Base-by-base conservation (phyloP, 2,113 vertebrate species). In the Amphiprion percula region DNA sequence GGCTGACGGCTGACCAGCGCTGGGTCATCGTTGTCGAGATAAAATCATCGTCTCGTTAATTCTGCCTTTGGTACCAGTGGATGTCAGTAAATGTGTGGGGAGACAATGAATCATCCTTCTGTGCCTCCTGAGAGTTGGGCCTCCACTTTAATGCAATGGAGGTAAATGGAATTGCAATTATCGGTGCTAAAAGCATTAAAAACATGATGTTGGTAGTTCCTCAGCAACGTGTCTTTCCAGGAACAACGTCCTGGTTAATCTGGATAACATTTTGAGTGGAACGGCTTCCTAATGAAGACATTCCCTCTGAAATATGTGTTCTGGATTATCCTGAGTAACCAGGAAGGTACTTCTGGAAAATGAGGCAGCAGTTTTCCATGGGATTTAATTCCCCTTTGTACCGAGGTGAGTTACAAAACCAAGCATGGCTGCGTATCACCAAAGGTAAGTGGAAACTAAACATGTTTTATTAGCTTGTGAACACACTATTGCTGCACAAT, bases 1-100 rank as follows among this genome's bases (percentile, higher is more conserved):
- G 21, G 21, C 75, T 74, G 74, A 84, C 64, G 54, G 28, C 75
- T 77, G 68, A 84, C 55, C 64, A 23, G 67, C 8, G 50, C 60
- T 41, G 37, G 59, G 12, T 63, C 68, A 52, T 3, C 62, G 39
- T 64, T 56, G 9, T 33, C 0, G 55, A 55, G 5, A 70, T 53
- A 47, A 58, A 53, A 3, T 49, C 12, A 1, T 37, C 23, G 53
- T 66, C 33, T 80, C 6, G 9, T 70, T 68, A 68, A 8, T 69
- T 69, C 39, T 68, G 41, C 7, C 15, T 54, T 67, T 26, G 19
- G 39, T 70, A 68, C 16, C 1, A 12, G 0, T 56, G 23, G 55
- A 72, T 62, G 61, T 67, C 56, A 63, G 47, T 67, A 1, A 63
- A 72, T 46, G 52, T 70, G 1, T 28, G 46, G 3, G 28, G 47